These are phyloP conservation scores for Trileptium ribeirensis DNA, from an alignment of 2,888 invertebrate genomes.

Conservation along the genomic window DNA sequence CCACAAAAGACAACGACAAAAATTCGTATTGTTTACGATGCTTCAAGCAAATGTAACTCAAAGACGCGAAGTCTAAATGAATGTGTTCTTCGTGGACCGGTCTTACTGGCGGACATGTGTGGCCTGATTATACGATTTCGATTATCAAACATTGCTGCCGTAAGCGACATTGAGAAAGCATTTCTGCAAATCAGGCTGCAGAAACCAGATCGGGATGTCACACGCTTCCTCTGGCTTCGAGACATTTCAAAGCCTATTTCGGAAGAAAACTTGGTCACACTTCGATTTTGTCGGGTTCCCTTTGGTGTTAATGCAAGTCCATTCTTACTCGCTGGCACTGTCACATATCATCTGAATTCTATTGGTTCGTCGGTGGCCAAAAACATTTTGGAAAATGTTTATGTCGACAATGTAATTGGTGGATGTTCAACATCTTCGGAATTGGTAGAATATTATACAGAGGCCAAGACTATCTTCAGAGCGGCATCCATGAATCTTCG, in stretches of 20 bases:
- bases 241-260: conserved; percentile 1
- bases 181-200: conserved; percentile 35
- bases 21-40: conserved; percentile 37
- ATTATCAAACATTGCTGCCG: background rate
- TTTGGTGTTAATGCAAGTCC: too few relatives aligned
- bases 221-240: background rate
- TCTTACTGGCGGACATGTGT: conserved; percentile 24
- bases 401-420: too few relatives aligned
- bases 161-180: conserved; percentile 37
- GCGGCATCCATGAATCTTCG: conserved; percentile 18
- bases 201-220: conserved; percentile 27
- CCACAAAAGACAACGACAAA: conserved; percentile 34
- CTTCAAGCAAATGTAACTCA: too few relatives aligned
- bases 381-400: too few relatives aligned
- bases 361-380: too few relatives aligned
- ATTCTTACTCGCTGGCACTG: too few relatives aligned
- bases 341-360: too few relatives aligned
- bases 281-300: conserved; percentile 33
- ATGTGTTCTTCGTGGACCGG: conserved; percentile 30
- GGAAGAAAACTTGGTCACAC: conserved; percentile 28
- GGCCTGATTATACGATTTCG: background rate
- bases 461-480: conserved; percentile 29
- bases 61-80: too few relatives aligned
- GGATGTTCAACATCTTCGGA: too few relatives aligned
- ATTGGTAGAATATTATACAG: conserved; percentile 3